These are phyloP conservation scores for Brachyptera putata DNA, from an alignment of 2,888 invertebrate genomes.

Conservation along the genomic window DNA sequence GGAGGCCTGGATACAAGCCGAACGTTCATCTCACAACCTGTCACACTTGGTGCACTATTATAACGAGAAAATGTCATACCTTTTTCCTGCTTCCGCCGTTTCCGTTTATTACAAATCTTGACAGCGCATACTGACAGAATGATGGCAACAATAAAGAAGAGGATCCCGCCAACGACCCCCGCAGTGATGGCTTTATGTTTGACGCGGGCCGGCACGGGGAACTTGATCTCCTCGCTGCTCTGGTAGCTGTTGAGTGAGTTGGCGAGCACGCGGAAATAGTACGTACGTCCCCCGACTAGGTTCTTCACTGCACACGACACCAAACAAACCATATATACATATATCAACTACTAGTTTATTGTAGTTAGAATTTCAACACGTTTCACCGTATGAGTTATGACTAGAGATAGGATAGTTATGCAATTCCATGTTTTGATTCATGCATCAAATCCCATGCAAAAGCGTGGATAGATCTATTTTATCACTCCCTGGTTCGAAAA, in stretches of 20 bases:
- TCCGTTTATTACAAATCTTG: slow-evolving; percentile 96
- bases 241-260: slow-evolving; percentile 83
- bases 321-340: slow-evolving; percentile 21
- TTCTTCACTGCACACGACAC: slow-evolving; percentile 74
- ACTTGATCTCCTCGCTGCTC: slow-evolving; percentile 83
- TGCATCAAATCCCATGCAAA: too few relatives aligned
- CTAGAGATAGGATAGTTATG: too few relatives aligned
- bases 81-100: slow-evolving; percentile 96
- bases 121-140: slow-evolving; percentile 95
- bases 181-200: slow-evolving; percentile 95
- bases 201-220: slow-evolving; percentile 83
- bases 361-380: too few relatives aligned
- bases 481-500: too few relatives aligned
- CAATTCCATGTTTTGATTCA: too few relatives aligned
- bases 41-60: too few relatives aligned
- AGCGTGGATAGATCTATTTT: too few relatives aligned
- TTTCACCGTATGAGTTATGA: too few relatives aligned
- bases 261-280: slow-evolving; percentile 87
- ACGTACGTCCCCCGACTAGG: slow-evolving; percentile 84
- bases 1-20: too few relatives aligned
- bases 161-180: slow-evolving; percentile 92
- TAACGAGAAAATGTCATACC: too few relatives aligned
- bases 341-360: too few relatives aligned
- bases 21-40: too few relatives aligned
- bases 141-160: slow-evolving; percentile 96